Conservation (phyloP, 2,888 invertebrate species). For the Sphinx pinastri region DNA sequence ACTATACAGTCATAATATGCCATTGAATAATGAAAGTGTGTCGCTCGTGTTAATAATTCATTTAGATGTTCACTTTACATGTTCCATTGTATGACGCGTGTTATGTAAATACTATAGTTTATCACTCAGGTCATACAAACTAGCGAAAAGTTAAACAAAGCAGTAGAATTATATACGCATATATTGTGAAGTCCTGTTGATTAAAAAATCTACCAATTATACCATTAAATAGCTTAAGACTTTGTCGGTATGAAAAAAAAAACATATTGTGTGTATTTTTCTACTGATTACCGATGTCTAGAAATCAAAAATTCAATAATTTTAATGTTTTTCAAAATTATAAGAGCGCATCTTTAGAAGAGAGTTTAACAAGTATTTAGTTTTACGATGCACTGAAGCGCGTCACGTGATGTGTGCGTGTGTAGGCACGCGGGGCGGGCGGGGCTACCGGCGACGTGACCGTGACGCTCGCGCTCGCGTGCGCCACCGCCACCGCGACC, state of each 20-base stretch:
- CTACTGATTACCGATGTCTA: not conserved
- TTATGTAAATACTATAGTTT: slow-evolving; percentile 4
- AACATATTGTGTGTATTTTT: slow-evolving; percentile 1
- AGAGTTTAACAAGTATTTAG: not conserved
- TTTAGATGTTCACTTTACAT: slow-evolving; percentile 36
- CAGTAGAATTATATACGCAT: slow-evolving; percentile 3
- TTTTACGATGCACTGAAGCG: not conserved
- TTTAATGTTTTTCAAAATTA: not conserved
- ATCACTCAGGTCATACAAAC: not conserved
- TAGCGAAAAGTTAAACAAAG: not conserved
- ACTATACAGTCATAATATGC: slow-evolving; percentile 39
- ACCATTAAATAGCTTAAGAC: not conserved
- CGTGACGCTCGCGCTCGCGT: slow-evolving; percentile 69
- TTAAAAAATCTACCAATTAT: too few relatives aligned
- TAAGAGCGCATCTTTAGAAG: too few relatives aligned
- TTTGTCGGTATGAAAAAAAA: too few relatives aligned
- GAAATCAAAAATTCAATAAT: not conserved
- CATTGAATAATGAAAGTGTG: slow-evolving; percentile 33
- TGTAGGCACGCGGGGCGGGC: slow-evolving; percentile 61
- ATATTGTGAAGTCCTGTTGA: too few relatives aligned
- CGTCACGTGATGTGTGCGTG: slow-evolving; percentile 14
- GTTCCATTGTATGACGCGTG: slow-evolving; percentile 21
- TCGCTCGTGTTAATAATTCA: slow-evolving; percentile 47
- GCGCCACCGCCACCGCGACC: slow-evolving; percentile 75
- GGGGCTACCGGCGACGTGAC: slow-evolving; percentile 61